Evolutionary conservation across 2,888 invertebrate genomes (phyloP).

Genomic region (Ochropleura leucogaster): DNA sequence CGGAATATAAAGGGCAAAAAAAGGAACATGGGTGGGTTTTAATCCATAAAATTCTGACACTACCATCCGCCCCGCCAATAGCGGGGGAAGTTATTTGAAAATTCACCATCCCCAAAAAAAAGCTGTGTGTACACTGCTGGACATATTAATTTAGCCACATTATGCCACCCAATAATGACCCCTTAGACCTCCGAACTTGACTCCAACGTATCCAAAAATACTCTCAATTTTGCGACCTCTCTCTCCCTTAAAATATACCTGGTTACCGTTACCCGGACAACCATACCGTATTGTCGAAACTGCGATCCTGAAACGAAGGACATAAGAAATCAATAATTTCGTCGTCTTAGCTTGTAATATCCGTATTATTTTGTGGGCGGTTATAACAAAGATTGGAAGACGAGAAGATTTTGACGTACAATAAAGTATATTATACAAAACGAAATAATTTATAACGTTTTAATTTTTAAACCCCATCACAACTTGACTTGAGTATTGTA

Average conservation of each 20-base stretch:
- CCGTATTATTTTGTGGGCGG: background rate
- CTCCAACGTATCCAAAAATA: background rate
- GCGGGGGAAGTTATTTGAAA: no score
- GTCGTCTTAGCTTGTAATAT: background rate
- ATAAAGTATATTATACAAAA: no score
- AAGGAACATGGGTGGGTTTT: no score
- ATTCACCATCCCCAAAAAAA: no score
- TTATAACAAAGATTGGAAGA: background rate
- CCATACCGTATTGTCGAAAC: constrained; percentile 23
- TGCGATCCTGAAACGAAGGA: constrained; percentile 26
- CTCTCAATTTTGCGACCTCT: background rate
- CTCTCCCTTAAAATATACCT: background rate
- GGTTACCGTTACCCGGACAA: constrained; percentile 33
- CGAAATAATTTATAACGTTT: no score
- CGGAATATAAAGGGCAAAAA: no score
- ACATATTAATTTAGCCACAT: background rate
- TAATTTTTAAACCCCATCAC: no score
- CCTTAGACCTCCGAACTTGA: background rate
- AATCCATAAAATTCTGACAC: no score
- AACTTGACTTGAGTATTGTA: no score
- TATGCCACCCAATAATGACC: background rate
- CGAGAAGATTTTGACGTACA: no score
- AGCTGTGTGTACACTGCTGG: no score
- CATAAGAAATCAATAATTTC: constrained; percentile 41
- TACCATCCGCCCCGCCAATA: no score